Base-by-base conservation (phyloP, 2,113 vertebrate genomes). In the Atherinomorus stipes region DNA sequence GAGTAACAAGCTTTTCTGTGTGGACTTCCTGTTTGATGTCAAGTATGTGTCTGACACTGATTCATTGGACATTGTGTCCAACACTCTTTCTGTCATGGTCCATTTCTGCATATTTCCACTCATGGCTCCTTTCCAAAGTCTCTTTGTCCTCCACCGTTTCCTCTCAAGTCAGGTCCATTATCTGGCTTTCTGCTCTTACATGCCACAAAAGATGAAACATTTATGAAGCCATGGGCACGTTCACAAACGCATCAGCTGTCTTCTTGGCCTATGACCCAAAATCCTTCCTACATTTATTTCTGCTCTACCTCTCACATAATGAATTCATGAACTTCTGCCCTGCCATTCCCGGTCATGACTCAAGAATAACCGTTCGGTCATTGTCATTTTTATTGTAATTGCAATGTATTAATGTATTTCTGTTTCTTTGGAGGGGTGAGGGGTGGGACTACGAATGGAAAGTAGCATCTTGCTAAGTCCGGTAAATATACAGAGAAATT, bases 301-400 rank as follows among this genome's bases (percentile, higher is more conserved):
- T 69, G 16, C 81, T 57, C 61, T 31, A 18, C 69, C 81, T 81
- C 84, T 67, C 74, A 69, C 84, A 85, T 76, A 79, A 85, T 77
- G 65, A 83, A 90, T 91, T 85, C 54, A 85, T 84, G 76, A 85
- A 83, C 78, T 59, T 77, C 76, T 78, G 74, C 73, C 45, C 83
- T 75, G 88, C 76, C 86, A 56, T 84, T 81, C 65, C 84, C 78
- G 81, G 81, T 92, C 83, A 76, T 28, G 60, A 25, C 80, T 87
- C 80, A 72, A 76, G n/a, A n/a, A n/a, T n/a, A n/a, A n/a, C n/a
- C n/a, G n/a, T n/a, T n/a, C n/a, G n/a, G n/a, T n/a, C n/a, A n/a
- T n/a, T n/a, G n/a, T n/a, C n/a, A n/a, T n/a, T n/a, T n/a, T n/a
- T n/a, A n/a, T n/a, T n/a, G n/a, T n/a, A n/a, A n/a, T n/a, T n/a